These are phyloP conservation scores for Aramus guarauna DNA, from an alignment of 2,113 vertebrate genomes.

Conservation along the genomic window DNA sequence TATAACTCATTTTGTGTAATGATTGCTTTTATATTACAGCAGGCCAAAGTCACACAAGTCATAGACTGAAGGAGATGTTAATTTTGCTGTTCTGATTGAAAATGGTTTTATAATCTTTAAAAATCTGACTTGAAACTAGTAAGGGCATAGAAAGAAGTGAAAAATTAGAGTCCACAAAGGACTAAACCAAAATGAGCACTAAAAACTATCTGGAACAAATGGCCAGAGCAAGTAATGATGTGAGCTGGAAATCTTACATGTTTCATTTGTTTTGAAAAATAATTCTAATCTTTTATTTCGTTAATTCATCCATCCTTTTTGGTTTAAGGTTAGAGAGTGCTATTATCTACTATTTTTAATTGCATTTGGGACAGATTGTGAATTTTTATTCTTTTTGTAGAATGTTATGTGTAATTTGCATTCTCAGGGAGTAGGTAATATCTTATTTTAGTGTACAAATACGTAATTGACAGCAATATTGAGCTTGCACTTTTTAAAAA, in stretches of 20 bases:
- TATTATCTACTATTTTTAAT: background rate
- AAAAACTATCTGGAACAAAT: background rate
- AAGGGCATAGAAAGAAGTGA: background rate
- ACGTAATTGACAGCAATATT: background rate
- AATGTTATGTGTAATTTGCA: background rate
- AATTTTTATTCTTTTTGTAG: background rate
- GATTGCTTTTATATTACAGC: background rate
- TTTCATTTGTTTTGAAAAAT: background rate
- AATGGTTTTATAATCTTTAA: background rate
- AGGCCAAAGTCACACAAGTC: background rate
- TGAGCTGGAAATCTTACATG: background rate
- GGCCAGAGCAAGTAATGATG: background rate
- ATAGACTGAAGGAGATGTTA: background rate
- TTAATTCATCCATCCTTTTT: background rate
- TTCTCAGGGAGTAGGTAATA: background rate
- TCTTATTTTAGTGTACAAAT: background rate
- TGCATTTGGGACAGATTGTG: background rate
- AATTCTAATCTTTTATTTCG: background rate
- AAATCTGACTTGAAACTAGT: background rate
- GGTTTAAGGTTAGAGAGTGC: background rate
- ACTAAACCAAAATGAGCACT: background rate
- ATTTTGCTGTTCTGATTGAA: background rate
- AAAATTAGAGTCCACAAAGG: background rate
- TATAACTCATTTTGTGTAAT: accelerated
- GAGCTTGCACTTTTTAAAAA: background rate